Base-by-base conservation (phyloP, 2,888 invertebrate genomes). In the Pterobdella sp. region DNA sequence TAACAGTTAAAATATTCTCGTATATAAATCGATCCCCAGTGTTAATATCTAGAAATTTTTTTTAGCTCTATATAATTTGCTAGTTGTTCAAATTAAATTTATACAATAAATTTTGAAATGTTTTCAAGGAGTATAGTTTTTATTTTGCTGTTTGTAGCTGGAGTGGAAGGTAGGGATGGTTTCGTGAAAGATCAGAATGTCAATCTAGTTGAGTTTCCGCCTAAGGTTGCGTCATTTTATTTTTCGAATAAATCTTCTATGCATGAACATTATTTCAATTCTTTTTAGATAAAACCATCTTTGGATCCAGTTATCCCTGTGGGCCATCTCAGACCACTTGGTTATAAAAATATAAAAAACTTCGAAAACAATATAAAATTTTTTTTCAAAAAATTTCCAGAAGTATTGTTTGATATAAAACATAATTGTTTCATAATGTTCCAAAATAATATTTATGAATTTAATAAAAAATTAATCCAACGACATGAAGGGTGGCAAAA, bases 291-390 rank as follows among this genome's bases (percentile, higher is more conserved):
- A 26, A 56, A 56, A 32, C 69, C 34, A 22, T 32, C 74, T 4
- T 74, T 75, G 1, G 74, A 74, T 36, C 64, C 76, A 0, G 77
- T 77, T 0, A 77, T 82, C 32, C 82, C 82, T 4, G 78, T 78
- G n/a, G 82, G 82, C 10, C 82, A 82, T 73, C 79, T 82, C 0
- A 69, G 81, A 74, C 82, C 82, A 0, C 74, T 82, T 63, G 82
- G 82, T 82, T 26, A 34, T 60, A 31, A 42, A 22, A 42, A 22
- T 14, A 7, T 42, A 42, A 42, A 42, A 42, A 42, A 7, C 49
- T 42, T 42, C 49, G 49, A 42, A 42, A 42, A 7, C 26, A 22
- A 22, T 26, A 56, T 22, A 42, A 7, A 42, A 42, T 14, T 14
- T 14, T 22, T 22, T 42, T 56, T 22, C 60, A 56, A 56, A 4